Percentiles rank a stretch among this genome's conserved stretches.
Conservation (phyloP, 2,888 invertebrate genomes). For the Ctena decussata region DNA sequence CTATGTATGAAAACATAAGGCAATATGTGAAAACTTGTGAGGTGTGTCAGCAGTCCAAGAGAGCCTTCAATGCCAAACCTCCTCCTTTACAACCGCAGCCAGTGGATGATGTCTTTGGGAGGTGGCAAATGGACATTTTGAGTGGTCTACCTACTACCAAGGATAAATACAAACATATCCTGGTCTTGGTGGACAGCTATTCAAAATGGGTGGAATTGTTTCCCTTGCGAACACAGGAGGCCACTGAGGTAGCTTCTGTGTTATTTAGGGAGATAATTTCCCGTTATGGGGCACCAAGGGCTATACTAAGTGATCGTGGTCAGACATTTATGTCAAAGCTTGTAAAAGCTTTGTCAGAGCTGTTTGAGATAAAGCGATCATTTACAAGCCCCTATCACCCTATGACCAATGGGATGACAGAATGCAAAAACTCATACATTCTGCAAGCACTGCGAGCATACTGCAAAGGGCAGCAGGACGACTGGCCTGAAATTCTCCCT, state of each 20-base stretch:
- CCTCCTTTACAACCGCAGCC: constrained; percentile 39
- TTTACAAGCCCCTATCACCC: constrained; percentile 45
- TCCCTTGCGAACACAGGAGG: neutral
- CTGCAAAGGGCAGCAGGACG: neutral
- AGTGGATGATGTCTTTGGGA: neutral
- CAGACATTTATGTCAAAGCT: constrained; percentile 43
- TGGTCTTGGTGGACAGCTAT: constrained; percentile 58
- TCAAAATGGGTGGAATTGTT: neutral
- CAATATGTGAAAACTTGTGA: constrained; percentile 54
- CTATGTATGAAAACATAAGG: constrained; percentile 58
- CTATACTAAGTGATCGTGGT: constrained; percentile 1
- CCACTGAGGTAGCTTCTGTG: neutral
- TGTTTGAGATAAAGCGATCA: constrained; percentile 22
- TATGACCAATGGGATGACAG: constrained; percentile 16
- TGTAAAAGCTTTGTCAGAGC: constrained; percentile 4
- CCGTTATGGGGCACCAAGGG: neutral
- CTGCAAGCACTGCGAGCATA: constrained; percentile 56
- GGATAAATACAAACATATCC: constrained; percentile 52
- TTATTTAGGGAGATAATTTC: neutral
- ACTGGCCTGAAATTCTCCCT: constrained; percentile 24
- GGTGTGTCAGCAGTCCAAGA: constrained; percentile 51
- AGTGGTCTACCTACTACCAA: constrained; percentile 41
- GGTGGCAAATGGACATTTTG: neutral
- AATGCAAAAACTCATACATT: constrained; percentile 59
- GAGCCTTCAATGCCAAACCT: constrained; percentile 23